These are phyloP conservation scores for Tinamus guttatus DNA, from an alignment of 2,113 vertebrate species.

Conservation along the genomic window DNA sequence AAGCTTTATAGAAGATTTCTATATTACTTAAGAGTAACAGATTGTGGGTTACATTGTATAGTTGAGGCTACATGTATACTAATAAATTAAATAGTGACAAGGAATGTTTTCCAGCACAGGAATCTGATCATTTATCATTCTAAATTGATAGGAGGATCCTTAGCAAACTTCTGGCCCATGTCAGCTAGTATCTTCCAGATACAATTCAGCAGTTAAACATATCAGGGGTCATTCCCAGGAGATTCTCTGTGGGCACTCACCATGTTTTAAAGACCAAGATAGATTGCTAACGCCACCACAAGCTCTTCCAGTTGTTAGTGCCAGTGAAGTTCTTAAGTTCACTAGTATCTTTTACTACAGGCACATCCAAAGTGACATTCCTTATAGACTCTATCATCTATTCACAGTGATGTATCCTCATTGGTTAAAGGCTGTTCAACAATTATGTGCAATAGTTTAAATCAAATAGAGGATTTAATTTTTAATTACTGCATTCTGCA, in stretches of 20 bases:
- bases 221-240: not conserved
- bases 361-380: not conserved
- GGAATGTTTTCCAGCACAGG: not conserved
- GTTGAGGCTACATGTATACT: not conserved
- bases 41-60: not conserved
- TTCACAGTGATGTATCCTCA: not conserved
- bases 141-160: not conserved
- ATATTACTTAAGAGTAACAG: not conserved
- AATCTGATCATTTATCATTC: not conserved
- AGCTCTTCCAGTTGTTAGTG: fast-evolving
- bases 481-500: not conserved
- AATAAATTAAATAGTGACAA: not conserved
- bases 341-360: not conserved
- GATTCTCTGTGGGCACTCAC: not conserved
- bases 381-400: not conserved
- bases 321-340: not conserved
- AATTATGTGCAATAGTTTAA: not conserved
- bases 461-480: not conserved
- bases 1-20: not conserved
- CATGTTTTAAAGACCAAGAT: not conserved
- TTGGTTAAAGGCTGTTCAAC: not conserved
- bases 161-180: not conserved
- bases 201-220: not conserved
- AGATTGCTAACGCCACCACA: not conserved
- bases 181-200: not conserved